Base-by-base conservation (phyloP, 53 echinoderm and acorn worm species). In the Temnopleurus reevesii region DNA sequence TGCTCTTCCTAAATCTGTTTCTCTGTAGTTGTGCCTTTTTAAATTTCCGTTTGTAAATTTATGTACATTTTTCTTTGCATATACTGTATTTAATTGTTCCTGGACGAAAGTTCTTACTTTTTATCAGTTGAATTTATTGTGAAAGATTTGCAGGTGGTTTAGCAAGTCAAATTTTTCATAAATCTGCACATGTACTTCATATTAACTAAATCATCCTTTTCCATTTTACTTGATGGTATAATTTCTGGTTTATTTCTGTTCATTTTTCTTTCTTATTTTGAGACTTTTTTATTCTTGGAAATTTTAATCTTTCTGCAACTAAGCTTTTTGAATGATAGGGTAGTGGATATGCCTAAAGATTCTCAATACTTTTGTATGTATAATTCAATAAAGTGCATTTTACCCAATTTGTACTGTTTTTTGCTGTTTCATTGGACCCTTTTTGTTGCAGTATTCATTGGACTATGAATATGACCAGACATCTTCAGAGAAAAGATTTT, bases 381-480 rank as follows among this genome's bases (percentile, higher is more conserved):
- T 79, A 23, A 79, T 79, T 47, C 51, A 79, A 79, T 79, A 79
- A 79, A 79, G 79, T 79, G 79, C 47, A 47, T 79, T 79, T 79
- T 47, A 79, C 49, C 79, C 49, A 49, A 79, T 4, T 47, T 2
- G 12, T 65, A 76, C 24, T 7, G 12, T 41, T 31, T 4, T 41
- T 44, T 18, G 15, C 9, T 76, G n/a, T n/a, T n/a, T n/a, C n/a
- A n/a, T n/a, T n/a, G n/a, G n/a, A n/a, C n/a, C n/a, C n/a, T n/a
- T n/a, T n/a, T n/a, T n/a, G n/a, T n/a, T n/a, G n/a, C n/a, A n/a
- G n/a, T n/a, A n/a, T n/a, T n/a, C n/a, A n/a, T n/a, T n/a, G n/a
- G n/a, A n/a, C n/a, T n/a, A n/a, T n/a, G n/a, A n/a, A n/a, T n/a
- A n/a, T n/a, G n/a, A n/a, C n/a, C n/a, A n/a, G n/a, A n/a, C n/a